Conservation (phyloP, 2,113 vertebrate genomes). For the Microcebus jonahi region DNA sequence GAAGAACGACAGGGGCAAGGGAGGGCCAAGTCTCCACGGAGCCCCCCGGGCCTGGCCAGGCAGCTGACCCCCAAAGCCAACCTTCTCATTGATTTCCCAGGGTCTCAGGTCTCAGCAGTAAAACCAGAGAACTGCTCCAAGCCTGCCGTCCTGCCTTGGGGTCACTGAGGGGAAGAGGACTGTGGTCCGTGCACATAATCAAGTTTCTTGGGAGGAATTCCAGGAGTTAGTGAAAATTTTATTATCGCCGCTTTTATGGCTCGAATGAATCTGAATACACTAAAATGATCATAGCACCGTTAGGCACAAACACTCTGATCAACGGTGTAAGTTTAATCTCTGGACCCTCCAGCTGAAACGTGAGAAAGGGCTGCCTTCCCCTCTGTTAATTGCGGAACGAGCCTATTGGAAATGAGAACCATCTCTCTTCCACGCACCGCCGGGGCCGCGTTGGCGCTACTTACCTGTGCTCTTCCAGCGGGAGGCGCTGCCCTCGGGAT, state of each 20-base stretch:
- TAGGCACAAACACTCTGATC: slow-evolving; percentile 54
- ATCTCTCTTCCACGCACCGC: background rate
- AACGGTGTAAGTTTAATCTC: slow-evolving; percentile 49
- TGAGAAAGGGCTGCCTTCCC: background rate
- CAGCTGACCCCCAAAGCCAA: background rate
- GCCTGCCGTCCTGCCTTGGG: fast-evolving
- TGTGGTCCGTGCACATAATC: fast-evolving
- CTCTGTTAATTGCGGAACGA: slow-evolving; percentile 51
- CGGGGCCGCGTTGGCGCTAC: background rate
- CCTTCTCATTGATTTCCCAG: background rate
- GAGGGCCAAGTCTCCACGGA: background rate
- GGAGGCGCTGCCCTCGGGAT: background rate
- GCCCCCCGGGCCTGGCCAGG: background rate
- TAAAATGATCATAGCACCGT: background rate
- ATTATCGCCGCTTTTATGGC: background rate
- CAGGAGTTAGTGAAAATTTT: slow-evolving; percentile 21
- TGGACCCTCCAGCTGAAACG: slow-evolving; percentile 15
- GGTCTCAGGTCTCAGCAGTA: background rate
- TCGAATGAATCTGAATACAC: slow-evolving; percentile 42
- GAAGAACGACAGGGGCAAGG: too few relatives aligned
- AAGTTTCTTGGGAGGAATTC: background rate
- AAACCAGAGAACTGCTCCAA: background rate
- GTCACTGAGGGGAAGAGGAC: fast-evolving
- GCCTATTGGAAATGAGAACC: background rate
- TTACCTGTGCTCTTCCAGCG: background rate